phyloP scores from a whole-genome alignment of 2,113 vertebrate genomes.

The Hyperopisus bebe region DNA sequence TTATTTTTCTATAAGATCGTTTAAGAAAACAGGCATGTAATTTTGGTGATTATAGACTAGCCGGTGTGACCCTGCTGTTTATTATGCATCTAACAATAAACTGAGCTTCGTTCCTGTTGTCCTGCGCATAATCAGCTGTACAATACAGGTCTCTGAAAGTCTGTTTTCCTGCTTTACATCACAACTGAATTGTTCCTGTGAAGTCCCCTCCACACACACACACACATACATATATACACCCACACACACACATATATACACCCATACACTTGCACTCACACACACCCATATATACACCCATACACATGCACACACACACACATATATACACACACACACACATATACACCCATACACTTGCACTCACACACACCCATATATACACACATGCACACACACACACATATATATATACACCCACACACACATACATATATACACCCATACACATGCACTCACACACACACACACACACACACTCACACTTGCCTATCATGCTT shows the following conservation, averaged over 20 bases:
- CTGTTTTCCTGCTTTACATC: not conserved
- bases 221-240: not conserved
- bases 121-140: not conserved
- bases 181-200: not conserved
- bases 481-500: not conserved
- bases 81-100: not conserved
- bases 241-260: too few relatives aligned
- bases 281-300: fast-evolving
- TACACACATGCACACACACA: not conserved
- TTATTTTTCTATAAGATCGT: not conserved
- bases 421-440: too few relatives aligned
- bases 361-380: too few relatives aligned
- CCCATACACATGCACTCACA: too few relatives aligned
- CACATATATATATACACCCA: not conserved
- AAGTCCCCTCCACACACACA: not conserved
- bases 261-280: not conserved
- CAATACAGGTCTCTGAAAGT: not conserved
- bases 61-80: not conserved
- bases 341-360: not conserved
- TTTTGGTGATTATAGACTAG: not conserved
- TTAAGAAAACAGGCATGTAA: not conserved
- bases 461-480: not conserved
- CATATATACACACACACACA: not conserved
- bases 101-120: not conserved
- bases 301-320: too few relatives aligned